Evolutionary conservation across 2,888 invertebrate genomes (phyloP).

Genomic region (Coenonympha glycerion): DNA sequence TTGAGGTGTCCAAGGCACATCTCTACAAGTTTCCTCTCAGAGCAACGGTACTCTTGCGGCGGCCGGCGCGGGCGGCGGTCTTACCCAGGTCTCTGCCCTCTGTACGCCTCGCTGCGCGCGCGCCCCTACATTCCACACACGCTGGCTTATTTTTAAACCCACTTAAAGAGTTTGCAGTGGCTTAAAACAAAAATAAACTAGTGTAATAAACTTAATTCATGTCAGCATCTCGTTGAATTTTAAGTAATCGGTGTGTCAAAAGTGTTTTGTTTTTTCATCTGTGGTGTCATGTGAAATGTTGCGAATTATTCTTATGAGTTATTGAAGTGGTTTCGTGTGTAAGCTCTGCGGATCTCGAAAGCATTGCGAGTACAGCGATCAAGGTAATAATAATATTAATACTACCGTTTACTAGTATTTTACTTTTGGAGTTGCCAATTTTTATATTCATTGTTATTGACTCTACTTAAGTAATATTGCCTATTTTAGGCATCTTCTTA

Average conservation of each 20-base stretch:
- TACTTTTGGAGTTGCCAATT: no score
- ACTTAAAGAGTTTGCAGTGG: no score
- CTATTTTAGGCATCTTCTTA: no score
- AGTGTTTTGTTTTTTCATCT: constrained; percentile 14
- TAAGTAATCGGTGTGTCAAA: not conserved
- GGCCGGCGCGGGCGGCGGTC: constrained; percentile 49
- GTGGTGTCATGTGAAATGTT: constrained; percentile 24
- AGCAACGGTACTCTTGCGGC: constrained; percentile 61
- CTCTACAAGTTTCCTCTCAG: constrained; percentile 32
- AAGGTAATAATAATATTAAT: constrained; percentile 38
- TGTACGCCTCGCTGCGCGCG: constrained; percentile 46
- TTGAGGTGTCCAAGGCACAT: not conserved
- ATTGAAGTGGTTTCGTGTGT: constrained; percentile 47
- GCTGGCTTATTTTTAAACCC: constrained; percentile 13
- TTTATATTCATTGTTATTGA: no score
- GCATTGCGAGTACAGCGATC: constrained; percentile 26
- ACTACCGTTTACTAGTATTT: no score
- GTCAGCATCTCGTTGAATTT: not conserved
- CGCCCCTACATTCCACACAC: constrained; percentile 29
- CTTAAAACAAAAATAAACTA: not conserved
- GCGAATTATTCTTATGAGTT: constrained; percentile 18
- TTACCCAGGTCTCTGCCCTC: constrained; percentile 66
- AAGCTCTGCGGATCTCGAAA: constrained; percentile 27
- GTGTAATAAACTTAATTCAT: no score
- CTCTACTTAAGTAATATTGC: no score